A percentile compares a stretch with the other conserved stretches of the same genome.
Evolutionary conservation across 2,797 vertebrate species (phyloP).

Genomic region (Etheostoma nigrum): DNA sequence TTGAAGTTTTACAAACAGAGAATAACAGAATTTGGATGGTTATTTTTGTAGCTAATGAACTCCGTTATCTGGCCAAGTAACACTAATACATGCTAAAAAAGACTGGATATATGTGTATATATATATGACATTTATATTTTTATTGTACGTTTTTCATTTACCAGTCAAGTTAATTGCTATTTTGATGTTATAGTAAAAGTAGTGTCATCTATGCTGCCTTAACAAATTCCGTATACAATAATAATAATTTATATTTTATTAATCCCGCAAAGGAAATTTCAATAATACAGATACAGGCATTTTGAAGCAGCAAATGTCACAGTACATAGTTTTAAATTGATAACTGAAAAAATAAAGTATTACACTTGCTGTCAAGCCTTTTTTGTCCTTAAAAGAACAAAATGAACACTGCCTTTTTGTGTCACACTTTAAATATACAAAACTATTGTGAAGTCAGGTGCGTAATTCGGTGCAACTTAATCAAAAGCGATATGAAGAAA

Average conservation of each 20-base stretch:
- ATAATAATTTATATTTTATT: no score
- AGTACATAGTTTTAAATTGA: background rate
- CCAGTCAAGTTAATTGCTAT: background rate
- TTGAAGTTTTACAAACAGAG: background rate
- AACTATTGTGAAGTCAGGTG: background rate
- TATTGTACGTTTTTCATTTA: background rate
- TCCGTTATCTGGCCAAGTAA: no score
- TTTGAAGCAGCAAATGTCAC: no score
- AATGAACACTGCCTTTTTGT: background rate
- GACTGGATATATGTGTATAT: no score
- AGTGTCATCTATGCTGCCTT: background rate
- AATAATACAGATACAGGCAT: background rate
- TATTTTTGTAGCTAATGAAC: background rate
- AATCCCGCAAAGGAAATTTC: no score
- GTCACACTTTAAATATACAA: background rate
- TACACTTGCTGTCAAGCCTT: background rate
- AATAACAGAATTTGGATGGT: background rate
- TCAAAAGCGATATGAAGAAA: slow-evolving; percentile 1
- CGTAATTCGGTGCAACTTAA: slow-evolving; percentile 3
- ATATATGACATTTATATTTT: background rate
- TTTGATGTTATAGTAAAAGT: background rate
- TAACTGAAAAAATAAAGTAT: background rate
- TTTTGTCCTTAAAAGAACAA: background rate
- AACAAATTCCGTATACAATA: background rate
- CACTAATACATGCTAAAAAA: no score